Conservation (phyloP, 2,797 vertebrate genomes). For the Limnodromus scolopaceus region DNA sequence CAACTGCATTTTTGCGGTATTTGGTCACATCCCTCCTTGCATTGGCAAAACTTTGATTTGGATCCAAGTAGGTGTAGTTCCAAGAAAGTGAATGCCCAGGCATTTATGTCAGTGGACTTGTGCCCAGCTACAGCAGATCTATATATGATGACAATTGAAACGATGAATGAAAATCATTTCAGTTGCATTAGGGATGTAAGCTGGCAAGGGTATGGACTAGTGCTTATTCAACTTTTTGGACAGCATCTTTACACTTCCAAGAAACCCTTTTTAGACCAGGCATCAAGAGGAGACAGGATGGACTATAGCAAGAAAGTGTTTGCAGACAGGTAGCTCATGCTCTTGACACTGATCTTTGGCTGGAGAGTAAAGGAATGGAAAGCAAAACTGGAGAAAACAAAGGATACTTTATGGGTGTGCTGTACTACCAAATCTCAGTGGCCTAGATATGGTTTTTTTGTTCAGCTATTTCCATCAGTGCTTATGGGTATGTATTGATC, state of each 20-base stretch:
- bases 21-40: slow-evolving; percentile 4
- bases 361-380: background rate
- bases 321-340: background rate
- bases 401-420: background rate
- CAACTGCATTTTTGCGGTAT: slow-evolving; percentile 7
- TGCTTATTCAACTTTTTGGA: slow-evolving; percentile 41
- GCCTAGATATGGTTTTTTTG: slow-evolving; percentile 1
- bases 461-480: slow-evolving; percentile 13
- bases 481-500: slow-evolving; percentile 36
- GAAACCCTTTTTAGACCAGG: slow-evolving; percentile 38
- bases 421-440: background rate
- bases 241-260: background rate
- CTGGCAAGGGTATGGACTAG: slow-evolving; percentile 34
- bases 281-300: background rate
- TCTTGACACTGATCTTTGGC: background rate
- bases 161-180: slow-evolving; percentile 57
- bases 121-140: slow-evolving; percentile 15
- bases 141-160: slow-evolving; percentile 35
- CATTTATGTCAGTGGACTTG: background rate
- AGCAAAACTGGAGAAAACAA: background rate
- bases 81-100: slow-evolving; percentile 8
- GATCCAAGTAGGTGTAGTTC: background rate
- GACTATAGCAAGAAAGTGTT: background rate
- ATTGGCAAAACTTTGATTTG: background rate
- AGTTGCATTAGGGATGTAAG: slow-evolving; percentile 33